These are phyloP conservation scores for Scomber scombrus DNA, from an alignment of 2,113 vertebrate species.

Conservation along the genomic window DNA sequence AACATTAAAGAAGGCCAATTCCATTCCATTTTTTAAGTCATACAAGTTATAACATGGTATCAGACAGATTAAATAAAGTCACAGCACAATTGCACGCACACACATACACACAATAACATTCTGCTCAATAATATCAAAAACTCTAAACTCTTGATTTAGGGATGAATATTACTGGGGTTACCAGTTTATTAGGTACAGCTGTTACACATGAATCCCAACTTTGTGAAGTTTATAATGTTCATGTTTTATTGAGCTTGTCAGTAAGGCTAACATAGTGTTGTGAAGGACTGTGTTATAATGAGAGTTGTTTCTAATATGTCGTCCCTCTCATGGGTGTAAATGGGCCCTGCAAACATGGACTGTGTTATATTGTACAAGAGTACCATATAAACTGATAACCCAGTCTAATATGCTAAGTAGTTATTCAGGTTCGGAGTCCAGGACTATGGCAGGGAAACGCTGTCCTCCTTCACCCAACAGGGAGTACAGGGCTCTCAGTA, in stretches of 20 bases:
- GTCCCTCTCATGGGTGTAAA: background rate
- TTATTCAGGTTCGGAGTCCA: slow-evolving; percentile 85
- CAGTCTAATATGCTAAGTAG: slow-evolving; percentile 2
- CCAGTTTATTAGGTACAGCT: slow-evolving; percentile 7
- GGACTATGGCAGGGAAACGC: slow-evolving; percentile 87
- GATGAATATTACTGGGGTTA: background rate
- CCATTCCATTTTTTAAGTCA: background rate
- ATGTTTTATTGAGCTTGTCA: slow-evolving; percentile 7
- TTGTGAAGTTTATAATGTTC: background rate
- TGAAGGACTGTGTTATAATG: background rate
- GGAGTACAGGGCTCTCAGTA: slow-evolving; percentile 87
- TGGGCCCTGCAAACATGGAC: background rate
- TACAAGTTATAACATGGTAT: background rate
- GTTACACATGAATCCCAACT: background rate
- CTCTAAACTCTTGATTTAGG: background rate
- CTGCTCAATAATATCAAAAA: background rate
- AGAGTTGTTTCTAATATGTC: background rate
- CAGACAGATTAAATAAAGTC: slow-evolving; percentile 13
- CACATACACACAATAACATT: background rate
- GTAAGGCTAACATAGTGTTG: background rate
- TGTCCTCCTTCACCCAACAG: slow-evolving; percentile 89
- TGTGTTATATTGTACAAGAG: no score
- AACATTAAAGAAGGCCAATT: background rate
- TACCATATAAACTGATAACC: slow-evolving; percentile 2
- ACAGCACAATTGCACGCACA: background rate